Percentiles rank a stretch among this genome's conserved stretches.
Evolutionary conservation across 2,888 invertebrate genomes (phyloP).

Genomic region (Drosophila formosana): DNA sequence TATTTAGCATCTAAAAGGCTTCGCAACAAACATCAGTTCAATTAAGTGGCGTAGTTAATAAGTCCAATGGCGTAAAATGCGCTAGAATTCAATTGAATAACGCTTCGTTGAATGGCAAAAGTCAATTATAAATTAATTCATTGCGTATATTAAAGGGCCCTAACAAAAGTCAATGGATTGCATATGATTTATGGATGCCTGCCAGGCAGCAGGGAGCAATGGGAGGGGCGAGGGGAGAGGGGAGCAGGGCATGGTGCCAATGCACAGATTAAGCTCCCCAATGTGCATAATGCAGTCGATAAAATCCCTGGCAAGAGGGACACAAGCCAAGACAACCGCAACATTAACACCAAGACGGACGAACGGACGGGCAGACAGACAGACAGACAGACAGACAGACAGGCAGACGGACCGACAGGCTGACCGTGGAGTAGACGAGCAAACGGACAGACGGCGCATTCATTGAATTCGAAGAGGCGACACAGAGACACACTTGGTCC

Average conservation of each 20-base stretch:
- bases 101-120: constrained; percentile 38
- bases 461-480: constrained; percentile 31
- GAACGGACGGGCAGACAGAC: neutral
- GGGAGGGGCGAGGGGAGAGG: neutral
- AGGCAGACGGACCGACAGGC: neutral
- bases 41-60: neutral
- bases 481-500: constrained; percentile 8
- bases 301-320: constrained; percentile 33
- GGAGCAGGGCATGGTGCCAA: constrained; percentile 35
- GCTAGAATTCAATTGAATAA: constrained; percentile 26
- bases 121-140: constrained; percentile 57
- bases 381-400: neutral
- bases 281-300: constrained; percentile 67
- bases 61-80: constrained; percentile 6
- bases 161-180: constrained; percentile 62
- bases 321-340: constrained; percentile 51
- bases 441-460: constrained; percentile 4
- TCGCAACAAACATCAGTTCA: neutral
- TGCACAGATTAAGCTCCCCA: constrained; percentile 48
- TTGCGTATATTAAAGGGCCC: constrained; percentile 49
- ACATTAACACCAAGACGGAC: constrained; percentile 45
- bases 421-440: neutral
- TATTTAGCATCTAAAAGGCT: neutral
- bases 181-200: constrained; percentile 47
- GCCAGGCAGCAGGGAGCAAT: neutral